These are phyloP conservation scores for Eustalomyia histrio DNA, from an alignment of 2,888 invertebrate species.

Conservation along the genomic window DNA sequence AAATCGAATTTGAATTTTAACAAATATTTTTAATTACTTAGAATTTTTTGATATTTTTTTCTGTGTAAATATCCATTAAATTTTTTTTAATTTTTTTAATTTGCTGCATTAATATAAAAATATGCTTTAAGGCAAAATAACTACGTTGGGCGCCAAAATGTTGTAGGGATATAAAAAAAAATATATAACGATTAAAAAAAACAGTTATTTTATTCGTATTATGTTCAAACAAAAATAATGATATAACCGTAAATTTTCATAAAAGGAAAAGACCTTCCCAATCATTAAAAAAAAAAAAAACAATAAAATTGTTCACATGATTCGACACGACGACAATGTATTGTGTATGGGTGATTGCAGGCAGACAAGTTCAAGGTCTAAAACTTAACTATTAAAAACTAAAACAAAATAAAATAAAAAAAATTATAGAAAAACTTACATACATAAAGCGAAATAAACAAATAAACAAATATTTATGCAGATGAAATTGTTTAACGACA, in stretches of 20 bases:
- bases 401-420: background rate
- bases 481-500: background rate
- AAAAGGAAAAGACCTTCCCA: background rate
- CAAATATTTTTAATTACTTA: too few species aligned
- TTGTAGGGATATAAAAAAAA: too few species aligned
- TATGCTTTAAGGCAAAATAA: too few species aligned
- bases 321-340: constrained; percentile 13
- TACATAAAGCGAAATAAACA: background rate
- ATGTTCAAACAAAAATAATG: background rate
- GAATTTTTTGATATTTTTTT: too few species aligned
- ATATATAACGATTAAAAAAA: too few species aligned
- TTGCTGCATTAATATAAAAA: too few species aligned
- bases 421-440: background rate
- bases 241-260: constrained; percentile 35
- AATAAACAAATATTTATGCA: background rate
- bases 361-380: constrained; percentile 58
- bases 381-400: constrained; percentile 10
- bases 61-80: too few species aligned
- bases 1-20: too few species aligned
- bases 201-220: background rate
- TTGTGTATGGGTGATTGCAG: background rate
- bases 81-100: too few species aligned
- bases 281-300: background rate
- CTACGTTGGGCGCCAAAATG: too few species aligned
- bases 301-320: constrained; percentile 42